Percentiles rank a stretch among this genome's conserved stretches.
These are phyloP conservation scores for Rhopilema esculentum DNA, from an alignment of 30 jellyfish, hydroid and myxozoan species.

Conservation along the genomic window DNA sequence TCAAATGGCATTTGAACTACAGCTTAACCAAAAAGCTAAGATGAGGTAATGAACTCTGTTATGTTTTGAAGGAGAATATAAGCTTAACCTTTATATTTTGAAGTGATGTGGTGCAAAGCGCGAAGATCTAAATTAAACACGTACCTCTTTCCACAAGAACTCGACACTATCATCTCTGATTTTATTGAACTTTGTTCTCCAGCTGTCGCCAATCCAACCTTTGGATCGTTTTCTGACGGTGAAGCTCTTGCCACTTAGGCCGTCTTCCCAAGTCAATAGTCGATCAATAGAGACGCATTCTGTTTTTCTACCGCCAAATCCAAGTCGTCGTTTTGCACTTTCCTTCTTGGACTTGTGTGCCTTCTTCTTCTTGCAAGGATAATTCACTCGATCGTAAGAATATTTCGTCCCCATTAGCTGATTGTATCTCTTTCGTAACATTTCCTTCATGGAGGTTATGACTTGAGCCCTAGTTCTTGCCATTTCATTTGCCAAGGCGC, in stretches of 20 bases:
- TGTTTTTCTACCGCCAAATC: background rate
- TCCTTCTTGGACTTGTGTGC: background rate
- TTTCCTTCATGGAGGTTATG: conserved; percentile 28
- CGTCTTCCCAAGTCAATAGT: conserved; percentile 20
- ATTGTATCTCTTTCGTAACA: conserved; percentile 21
- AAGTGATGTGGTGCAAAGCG: no score
- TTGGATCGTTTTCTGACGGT: background rate
- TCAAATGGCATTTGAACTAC: no score
- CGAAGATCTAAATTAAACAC: no score
- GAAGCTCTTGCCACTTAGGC: conserved; percentile 14
- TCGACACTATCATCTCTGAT: conserved; percentile 3
- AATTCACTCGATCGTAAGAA: background rate
- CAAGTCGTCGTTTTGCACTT: background rate
- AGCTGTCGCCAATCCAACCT: conserved; percentile 26
- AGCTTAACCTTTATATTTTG: no score
- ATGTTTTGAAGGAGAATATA: no score
- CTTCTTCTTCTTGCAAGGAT: conserved; percentile 18
- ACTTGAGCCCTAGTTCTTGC: conserved; percentile 6
- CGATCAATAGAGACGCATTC: conserved; percentile 13
- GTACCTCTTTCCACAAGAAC: conserved; percentile 31
- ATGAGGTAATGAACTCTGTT: no score
- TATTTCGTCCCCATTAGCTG: background rate
- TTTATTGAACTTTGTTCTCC: background rate
- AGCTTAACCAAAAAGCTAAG: no score
- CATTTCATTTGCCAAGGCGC: conserved; percentile 40